Evolutionary conservation across 2,797 vertebrate genomes (phyloP).

Genomic region (Sebastes goodei): DNA sequence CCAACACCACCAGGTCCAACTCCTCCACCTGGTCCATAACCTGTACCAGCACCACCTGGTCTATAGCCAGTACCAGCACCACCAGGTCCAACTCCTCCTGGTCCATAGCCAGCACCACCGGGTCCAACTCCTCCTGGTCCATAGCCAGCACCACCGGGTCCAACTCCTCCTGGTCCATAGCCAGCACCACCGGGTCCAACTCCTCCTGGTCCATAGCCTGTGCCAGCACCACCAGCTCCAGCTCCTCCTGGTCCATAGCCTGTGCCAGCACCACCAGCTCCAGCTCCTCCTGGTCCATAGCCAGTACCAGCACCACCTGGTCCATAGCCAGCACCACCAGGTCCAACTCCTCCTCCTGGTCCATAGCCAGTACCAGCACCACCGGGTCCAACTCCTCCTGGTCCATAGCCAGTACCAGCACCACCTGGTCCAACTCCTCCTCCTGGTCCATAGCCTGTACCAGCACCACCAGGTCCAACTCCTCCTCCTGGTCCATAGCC

Average conservation of each 20-base stretch:
- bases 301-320: conserved; percentile 34
- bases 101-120: not conserved
- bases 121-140: conserved; percentile 29
- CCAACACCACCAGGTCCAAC: conserved; percentile 5
- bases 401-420: conserved; percentile 15
- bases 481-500: conserved; percentile 35
- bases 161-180: conserved; percentile 17
- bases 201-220: conserved; percentile 35
- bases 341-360: not conserved
- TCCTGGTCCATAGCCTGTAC: conserved; percentile 35
- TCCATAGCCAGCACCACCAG: conserved; percentile 18
- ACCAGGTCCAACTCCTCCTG: too few species aligned
- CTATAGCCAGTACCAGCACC: not conserved
- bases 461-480: not conserved
- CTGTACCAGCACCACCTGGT: not conserved
- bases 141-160: conserved; percentile 32
- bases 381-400: conserved; percentile 18
- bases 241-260: conserved; percentile 34
- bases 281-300: conserved; percentile 36
- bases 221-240: conserved; percentile 12
- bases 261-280: conserved; percentile 16
- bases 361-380: not conserved
- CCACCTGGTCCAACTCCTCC: conserved; percentile 35
- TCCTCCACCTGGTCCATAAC: not conserved
- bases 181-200: conserved; percentile 39